These are phyloP conservation scores for Liparis tanakae DNA, from an alignment of 2,797 vertebrate species.

Conservation along the genomic window DNA sequence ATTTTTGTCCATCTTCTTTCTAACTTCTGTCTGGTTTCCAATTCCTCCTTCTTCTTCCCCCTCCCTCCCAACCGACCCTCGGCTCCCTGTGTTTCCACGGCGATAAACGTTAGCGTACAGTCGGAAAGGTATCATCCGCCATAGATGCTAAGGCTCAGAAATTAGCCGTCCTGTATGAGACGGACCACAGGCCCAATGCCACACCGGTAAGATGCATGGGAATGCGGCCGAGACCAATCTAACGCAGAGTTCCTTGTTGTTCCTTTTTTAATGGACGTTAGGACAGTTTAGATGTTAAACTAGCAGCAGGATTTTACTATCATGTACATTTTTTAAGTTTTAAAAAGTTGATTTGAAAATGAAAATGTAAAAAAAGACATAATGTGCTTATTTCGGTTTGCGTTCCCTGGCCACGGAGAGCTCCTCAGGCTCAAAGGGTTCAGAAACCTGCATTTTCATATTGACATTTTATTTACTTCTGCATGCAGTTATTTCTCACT, in stretches of 20 bases:
- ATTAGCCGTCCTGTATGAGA: conserved; percentile 95
- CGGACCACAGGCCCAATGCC: conserved; percentile 92
- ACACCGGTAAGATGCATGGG: conserved; percentile 87
- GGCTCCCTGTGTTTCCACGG: conserved; percentile 26
- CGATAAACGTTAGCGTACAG: conserved; percentile 85
- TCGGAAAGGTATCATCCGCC: conserved; percentile 91
- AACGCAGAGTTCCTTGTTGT: neutral
- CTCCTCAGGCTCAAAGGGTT: conserved; percentile 23
- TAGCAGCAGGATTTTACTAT: neutral
- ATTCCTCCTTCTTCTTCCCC: neutral
- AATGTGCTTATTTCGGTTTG: conserved; percentile 20
- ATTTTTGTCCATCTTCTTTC: neutral
- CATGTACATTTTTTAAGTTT: neutral
- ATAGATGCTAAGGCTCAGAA: conserved; percentile 94
- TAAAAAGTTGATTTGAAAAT: neutral
- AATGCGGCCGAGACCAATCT: conserved; percentile 13
- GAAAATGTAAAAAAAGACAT: neutral
- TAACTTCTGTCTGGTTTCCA: conserved; percentile 23
- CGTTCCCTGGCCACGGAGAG: conserved; percentile 6
- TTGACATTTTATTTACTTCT: neutral
- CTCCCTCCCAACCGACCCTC: neutral
- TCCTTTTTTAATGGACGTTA: neutral
- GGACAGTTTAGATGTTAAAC: neutral
- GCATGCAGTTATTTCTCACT: conserved; percentile 1
- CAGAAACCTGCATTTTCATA: neutral